phyloP scores from a whole-genome alignment of 2,113 vertebrate genomes.

The Apodemus speciosus region DNA sequence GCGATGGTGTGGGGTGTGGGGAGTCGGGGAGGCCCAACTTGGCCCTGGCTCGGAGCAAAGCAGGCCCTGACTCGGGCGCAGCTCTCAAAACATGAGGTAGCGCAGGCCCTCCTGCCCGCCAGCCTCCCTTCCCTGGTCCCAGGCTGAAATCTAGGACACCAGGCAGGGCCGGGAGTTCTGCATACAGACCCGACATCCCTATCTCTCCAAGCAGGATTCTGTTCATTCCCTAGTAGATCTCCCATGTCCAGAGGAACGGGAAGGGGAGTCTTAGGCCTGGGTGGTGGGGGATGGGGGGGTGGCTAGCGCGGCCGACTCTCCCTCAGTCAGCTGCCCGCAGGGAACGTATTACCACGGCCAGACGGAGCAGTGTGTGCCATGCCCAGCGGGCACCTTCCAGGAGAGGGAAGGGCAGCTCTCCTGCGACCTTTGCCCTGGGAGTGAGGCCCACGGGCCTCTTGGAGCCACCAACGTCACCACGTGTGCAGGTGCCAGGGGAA shows the following conservation, averaged over 20 bases:
- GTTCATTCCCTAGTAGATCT: conserved; percentile 30
- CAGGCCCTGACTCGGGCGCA: neutral
- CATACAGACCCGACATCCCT: neutral
- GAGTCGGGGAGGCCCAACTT: neutral
- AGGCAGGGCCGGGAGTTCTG: neutral
- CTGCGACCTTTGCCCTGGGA: conserved; percentile 97
- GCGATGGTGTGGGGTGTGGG: neutral
- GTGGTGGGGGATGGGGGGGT: conserved; percentile 66
- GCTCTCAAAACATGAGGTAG: conserved; percentile 22
- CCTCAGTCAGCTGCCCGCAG: conserved; percentile 97
- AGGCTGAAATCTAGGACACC: conserved; percentile 17
- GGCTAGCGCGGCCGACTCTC: conserved; percentile 84
- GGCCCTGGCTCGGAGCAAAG: conserved; percentile 16
- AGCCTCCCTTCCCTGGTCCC: neutral
- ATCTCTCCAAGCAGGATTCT: neutral
- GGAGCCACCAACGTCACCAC: conserved; percentile 95
- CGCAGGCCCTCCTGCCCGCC: neutral
- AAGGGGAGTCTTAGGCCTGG: conserved; percentile 59
- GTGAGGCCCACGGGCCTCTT: conserved; percentile 91
- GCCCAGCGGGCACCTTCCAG: conserved; percentile 96
- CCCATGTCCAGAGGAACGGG: conserved; percentile 40
- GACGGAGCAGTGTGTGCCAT: conserved; percentile 95
- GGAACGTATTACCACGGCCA: conserved; percentile 98
- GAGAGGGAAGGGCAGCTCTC: conserved; percentile 98
- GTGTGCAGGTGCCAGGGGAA: conserved; percentile 90